Conservation (phyloP, 2,888 invertebrate genomes). For the Drosophila peninsularis region DNA sequence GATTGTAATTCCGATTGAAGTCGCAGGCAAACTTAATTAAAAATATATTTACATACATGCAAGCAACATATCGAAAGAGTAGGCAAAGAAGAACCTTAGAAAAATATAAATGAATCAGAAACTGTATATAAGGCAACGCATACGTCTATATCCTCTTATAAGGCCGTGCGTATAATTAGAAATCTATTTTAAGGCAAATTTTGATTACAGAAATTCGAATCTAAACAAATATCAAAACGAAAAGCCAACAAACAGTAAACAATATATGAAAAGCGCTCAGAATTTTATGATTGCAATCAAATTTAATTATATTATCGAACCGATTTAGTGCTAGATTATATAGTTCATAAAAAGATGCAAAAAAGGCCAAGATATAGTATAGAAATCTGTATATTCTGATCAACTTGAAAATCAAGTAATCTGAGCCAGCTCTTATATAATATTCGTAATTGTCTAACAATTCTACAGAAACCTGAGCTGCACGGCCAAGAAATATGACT, state of each 20-base stretch:
- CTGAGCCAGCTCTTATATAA: neutral
- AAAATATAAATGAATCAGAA: neutral
- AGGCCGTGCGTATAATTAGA: neutral
- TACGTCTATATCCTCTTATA: neutral
- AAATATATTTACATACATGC: neutral
- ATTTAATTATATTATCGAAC: neutral
- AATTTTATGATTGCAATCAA: neutral
- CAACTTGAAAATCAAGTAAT: neutral
- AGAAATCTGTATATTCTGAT: neutral
- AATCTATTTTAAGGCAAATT: neutral
- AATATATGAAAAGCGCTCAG: neutral
- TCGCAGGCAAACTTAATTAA: conserved; percentile 4
- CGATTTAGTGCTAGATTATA: neutral
- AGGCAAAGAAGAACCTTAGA: neutral
- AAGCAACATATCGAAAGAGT: neutral
- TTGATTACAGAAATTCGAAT: neutral
- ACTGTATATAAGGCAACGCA: neutral
- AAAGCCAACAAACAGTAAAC: neutral
- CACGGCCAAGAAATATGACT: neutral
- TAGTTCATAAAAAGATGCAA: no score
- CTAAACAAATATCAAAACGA: neutral
- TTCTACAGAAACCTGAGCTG: conserved; percentile 1
- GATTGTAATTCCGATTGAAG: conserved; percentile 2
- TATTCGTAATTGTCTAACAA: conserved; percentile 3
- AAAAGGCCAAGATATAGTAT: no score